These are phyloP conservation scores for Danionella cerebrum DNA, from an alignment of 2,113 vertebrate genomes.

Conservation along the genomic window DNA sequence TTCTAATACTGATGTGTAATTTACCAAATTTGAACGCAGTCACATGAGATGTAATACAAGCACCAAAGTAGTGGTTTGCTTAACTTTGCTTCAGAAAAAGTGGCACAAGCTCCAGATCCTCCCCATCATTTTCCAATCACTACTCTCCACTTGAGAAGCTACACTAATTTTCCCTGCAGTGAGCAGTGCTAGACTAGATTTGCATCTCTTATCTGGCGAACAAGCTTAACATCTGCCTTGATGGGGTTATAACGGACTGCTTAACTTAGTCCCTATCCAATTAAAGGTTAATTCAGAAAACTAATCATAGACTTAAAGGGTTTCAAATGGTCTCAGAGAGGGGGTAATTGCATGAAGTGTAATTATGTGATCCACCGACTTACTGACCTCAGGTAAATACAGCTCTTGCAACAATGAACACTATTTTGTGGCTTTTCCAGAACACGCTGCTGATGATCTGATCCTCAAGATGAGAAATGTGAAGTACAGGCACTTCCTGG, in stretches of 20 bases:
- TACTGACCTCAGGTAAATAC: not conserved
- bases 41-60: too few relatives aligned
- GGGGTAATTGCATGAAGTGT: conserved; percentile 1
- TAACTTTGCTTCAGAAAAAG: too few relatives aligned
- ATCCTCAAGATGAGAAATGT: conserved; percentile 67
- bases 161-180: too few relatives aligned
- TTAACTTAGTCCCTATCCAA: not conserved
- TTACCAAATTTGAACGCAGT: too few relatives aligned
- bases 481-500: conserved; percentile 65
- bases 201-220: not conserved
- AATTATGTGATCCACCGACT: not conserved
- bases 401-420: not conserved
- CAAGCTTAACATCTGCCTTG: conserved; percentile 15
- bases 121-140: too few relatives aligned
- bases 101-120: too few relatives aligned
- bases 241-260: conserved; percentile 4
- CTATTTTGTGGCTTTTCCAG: conserved; percentile 56
- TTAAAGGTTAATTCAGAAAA: conserved; percentile 20
- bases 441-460: conserved; percentile 53
- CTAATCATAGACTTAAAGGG: conserved; percentile 5
- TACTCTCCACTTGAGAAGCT: too few relatives aligned
- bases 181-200: not conserved
- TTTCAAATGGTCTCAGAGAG: not conserved
- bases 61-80: too few relatives aligned
- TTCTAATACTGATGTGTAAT: too few relatives aligned